Conservation (phyloP, 2,113 vertebrate species). For the Thunnus thynnus region DNA sequence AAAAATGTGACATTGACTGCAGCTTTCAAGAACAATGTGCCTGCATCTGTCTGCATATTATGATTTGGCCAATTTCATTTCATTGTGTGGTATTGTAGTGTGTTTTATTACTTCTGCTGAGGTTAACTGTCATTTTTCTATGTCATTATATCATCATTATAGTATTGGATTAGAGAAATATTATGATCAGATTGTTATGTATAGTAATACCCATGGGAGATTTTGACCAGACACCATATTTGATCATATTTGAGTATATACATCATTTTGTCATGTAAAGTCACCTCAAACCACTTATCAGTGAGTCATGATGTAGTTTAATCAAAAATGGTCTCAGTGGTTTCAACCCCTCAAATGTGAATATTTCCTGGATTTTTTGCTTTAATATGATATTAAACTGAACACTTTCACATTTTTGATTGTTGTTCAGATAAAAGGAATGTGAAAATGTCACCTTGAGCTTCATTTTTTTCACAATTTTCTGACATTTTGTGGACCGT, state of each 20-base stretch:
- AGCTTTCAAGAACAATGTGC: conserved; percentile 5
- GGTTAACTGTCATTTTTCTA: conserved; percentile 3
- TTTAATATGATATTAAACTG: background rate
- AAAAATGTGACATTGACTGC: conserved; percentile 25
- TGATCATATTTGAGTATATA: background rate
- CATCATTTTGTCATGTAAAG: background rate
- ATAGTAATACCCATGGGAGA: background rate
- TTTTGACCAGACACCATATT: background rate
- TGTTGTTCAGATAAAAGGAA: background rate
- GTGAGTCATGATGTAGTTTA: background rate
- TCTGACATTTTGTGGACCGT: background rate
- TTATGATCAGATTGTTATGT: background rate
- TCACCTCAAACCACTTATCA: background rate
- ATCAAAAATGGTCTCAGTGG: background rate
- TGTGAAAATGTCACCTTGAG: background rate
- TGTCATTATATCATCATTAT: background rate
- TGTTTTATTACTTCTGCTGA: conserved; percentile 1
- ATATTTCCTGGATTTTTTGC: background rate
- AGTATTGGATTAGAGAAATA: background rate
- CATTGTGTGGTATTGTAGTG: background rate
- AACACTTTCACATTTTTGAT: background rate
- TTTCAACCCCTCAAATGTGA: background rate
- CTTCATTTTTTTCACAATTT: background rate
- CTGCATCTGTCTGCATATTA: background rate
- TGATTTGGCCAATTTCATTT: background rate